Percentiles rank a stretch among this genome's conserved stretches.
Evolutionary conservation across 2,888 invertebrate genomes (phyloP).

Genomic region (Mylabris sibirica): DNA sequence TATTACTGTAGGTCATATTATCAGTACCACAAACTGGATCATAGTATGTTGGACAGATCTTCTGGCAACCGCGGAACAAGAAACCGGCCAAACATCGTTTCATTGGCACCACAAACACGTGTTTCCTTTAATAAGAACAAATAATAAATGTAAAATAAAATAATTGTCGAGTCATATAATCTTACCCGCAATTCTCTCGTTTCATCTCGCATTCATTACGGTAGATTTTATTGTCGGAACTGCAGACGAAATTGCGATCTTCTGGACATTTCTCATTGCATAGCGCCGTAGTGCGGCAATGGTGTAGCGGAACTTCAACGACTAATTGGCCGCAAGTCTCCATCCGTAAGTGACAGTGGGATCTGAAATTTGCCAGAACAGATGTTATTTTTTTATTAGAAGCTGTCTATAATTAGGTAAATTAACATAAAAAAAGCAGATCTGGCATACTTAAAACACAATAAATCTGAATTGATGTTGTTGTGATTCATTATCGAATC

Average conservation of each 20-base stretch:
- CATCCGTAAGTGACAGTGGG: constrained; percentile 82
- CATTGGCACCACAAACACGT: constrained; percentile 89
- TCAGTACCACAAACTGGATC: constrained; percentile 95
- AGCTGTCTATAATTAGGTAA: background rate
- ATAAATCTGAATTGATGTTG: background rate
- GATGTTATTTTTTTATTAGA: background rate
- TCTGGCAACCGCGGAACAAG: constrained; percentile 85
- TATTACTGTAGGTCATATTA: constrained; percentile 90
- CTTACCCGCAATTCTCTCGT: constrained; percentile 86
- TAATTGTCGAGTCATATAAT: background rate
- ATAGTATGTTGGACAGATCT: constrained; percentile 85
- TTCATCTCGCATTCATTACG: constrained; percentile 92
- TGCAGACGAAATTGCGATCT: constrained; percentile 83
- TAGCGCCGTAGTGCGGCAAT: constrained; percentile 85
- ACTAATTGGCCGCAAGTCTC: constrained; percentile 88
- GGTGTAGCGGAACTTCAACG: constrained; percentile 80
- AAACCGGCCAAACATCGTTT: constrained; percentile 86
- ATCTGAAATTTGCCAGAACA: constrained; percentile 61
- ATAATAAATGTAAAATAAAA: background rate
- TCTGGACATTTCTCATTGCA: constrained; percentile 79
- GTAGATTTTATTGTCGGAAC: constrained; percentile 89
- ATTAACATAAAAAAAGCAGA: background rate
- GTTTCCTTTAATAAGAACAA: constrained; percentile 70
- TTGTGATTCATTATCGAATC: background rate
- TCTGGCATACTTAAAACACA: background rate